Conservation (phyloP, 2,888 invertebrate genomes). For the Drosophila meridionalis region DNA sequence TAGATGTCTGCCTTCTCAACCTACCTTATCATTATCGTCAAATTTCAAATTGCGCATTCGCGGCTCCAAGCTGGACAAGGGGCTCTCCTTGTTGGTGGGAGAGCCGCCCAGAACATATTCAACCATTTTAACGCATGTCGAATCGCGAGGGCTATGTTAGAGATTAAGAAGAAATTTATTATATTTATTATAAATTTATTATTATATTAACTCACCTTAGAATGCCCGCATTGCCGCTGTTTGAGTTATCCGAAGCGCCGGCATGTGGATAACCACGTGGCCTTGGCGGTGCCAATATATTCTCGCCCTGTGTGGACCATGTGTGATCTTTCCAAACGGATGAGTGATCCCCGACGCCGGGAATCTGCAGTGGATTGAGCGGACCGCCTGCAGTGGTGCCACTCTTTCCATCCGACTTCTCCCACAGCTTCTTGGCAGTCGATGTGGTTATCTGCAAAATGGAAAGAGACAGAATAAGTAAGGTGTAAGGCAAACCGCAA, state of each 20-base stretch:
- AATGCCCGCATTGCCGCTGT: conserved; percentile 85
- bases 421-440: conserved; percentile 97
- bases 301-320: conserved; percentile 95
- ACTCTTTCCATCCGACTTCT: conserved; percentile 92
- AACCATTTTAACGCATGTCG: conserved; percentile 98
- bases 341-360: conserved; percentile 88
- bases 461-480: conserved; percentile 34
- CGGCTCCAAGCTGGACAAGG: conserved; percentile 87
- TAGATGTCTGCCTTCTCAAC: conserved; percentile 13
- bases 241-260: conserved; percentile 86
- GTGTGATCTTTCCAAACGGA: conserved; percentile 97
- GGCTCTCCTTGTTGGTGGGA: conserved; percentile 91
- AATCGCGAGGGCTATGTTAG: conserved; percentile 91
- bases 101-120: conserved; percentile 98
- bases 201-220: conserved; percentile 76
- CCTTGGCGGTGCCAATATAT: conserved; percentile 92
- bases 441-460: conserved; percentile 94
- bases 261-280: conserved; percentile 87
- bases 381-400: conserved; percentile 87
- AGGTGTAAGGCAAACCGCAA: background rate
- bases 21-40: conserved; percentile 86
- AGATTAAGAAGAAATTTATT: background rate
- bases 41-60: conserved; percentile 88
- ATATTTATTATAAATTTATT: background rate
- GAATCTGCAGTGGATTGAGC: conserved; percentile 90